phyloP scores from a whole-genome alignment of 2,797 vertebrate species.

The Parotocinclus haroldoi region DNA sequence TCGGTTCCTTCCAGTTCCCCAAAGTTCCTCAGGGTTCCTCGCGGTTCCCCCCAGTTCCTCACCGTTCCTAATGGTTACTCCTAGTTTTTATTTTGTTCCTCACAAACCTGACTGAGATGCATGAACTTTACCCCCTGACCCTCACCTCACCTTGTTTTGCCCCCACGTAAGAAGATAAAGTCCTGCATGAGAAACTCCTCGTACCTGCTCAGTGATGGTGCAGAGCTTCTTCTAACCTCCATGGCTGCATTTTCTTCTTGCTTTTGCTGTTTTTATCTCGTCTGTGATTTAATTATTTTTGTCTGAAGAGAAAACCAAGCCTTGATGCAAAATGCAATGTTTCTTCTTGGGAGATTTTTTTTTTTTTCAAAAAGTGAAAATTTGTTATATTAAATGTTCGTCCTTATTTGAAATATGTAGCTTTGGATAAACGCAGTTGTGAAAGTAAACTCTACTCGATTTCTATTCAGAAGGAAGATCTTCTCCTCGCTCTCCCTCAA shows the following conservation, averaged over 20 bases:
- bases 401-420: slow-evolving; percentile 72
- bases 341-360: slow-evolving; percentile 71
- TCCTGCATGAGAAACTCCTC: slow-evolving; percentile 93
- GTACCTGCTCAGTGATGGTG: slow-evolving; percentile 93
- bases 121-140: slow-evolving; percentile 79
- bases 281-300: slow-evolving; percentile 74
- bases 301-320: slow-evolving; percentile 72
- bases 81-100: no score
- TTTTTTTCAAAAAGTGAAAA: slow-evolving; percentile 80
- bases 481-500: neutral
- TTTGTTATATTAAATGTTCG: slow-evolving; percentile 63
- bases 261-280: slow-evolving; percentile 81
- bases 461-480: neutral
- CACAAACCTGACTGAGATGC: slow-evolving; percentile 74
- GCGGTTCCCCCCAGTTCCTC: neutral
- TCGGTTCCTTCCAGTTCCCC: slow-evolving; percentile 78
- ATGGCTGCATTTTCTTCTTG: slow-evolving; percentile 91
- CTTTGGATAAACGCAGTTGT: slow-evolving; percentile 67
- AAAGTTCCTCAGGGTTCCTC: slow-evolving; percentile 66
- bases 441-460: slow-evolving; percentile 61
- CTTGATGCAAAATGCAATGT: slow-evolving; percentile 70
- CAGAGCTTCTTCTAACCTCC: slow-evolving; percentile 90
- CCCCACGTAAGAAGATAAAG: slow-evolving; percentile 75
- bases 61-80: neutral
- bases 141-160: slow-evolving; percentile 69